Evolutionary conservation across 2,797 vertebrate genomes (phyloP), one percentile per base, ranked within the genome.

Genomic region (Zenarchopterus dispar): DNA sequence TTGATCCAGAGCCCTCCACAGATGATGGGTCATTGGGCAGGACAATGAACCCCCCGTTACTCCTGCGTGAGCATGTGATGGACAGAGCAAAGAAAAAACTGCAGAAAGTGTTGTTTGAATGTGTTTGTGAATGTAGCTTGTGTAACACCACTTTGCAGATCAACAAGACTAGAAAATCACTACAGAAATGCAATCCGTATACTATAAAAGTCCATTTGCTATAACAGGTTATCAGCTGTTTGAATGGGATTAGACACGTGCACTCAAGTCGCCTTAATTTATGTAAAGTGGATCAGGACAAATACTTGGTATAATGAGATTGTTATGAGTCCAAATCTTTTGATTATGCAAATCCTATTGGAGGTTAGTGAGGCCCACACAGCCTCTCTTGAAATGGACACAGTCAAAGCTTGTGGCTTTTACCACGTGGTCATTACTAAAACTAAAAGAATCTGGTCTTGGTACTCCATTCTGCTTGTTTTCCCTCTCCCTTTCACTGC

Each of bases 261-360:
- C 50, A 44, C 45, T 62, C 55, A 73, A 53, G 28, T 54, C 19
- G 55, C 23, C 49, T n/a, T 52, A 60, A 75, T 71, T 80, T 73
- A 67, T 48, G 48, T 24, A 80, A 87, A 77, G 54, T 48, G 68
- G 69, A 62, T 88, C 45, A 73, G 66, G 57, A 48, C 43, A 63
- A 43, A 82, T 58, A 61, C 78, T 56, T 81, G 52, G 55, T 56
- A 67, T 84, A 81, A 75, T 84, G 47, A 73, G 74, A 69, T 84
- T 77, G 47, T 77, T 81, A 81, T 57, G 44, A 56, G 43, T 69
- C 56, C 48, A 78, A 65, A 80, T 75, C 31, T 70, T 67, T 73
- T 73, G 56, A 80, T 84, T 75, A 80, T 74, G 81, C 51, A 73
- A 83, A 89, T 85, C 71, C 62, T 52, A 49, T 16, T 47, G 8